A percentile compares a stretch with the other conserved stretches of the same genome.
Evolutionary conservation across 2,113 vertebrate genomes (phyloP).

Genomic region (Dicerorhinus sumatrensis): DNA sequence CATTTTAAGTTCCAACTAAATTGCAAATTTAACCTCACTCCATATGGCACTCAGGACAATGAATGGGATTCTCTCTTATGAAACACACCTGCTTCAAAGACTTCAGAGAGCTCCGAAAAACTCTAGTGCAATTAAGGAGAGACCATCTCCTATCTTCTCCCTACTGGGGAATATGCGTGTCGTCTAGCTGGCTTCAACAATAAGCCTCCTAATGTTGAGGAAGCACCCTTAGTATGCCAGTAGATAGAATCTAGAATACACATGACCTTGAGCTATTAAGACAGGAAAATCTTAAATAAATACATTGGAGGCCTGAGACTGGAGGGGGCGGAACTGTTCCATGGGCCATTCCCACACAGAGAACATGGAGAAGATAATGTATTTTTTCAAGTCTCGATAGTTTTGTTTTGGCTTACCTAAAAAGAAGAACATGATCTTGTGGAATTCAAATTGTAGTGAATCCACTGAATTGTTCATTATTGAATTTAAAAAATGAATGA

Average conservation of each 20-base stretch:
- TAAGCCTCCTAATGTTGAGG: neutral
- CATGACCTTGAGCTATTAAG: neutral
- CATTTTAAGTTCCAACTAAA: conserved; percentile 49
- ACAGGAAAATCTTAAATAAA: conserved; percentile 11
- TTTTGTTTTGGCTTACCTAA: neutral
- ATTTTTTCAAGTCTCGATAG: neutral
- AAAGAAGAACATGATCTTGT: neutral
- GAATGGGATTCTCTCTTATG: neutral
- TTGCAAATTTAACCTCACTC: neutral
- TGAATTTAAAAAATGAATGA: conserved; percentile 15
- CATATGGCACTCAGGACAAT: neutral
- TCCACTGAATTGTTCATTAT: neutral
- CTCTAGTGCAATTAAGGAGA: neutral
- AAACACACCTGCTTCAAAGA: neutral
- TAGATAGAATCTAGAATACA: neutral
- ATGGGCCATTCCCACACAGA: neutral
- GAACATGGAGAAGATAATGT: neutral
- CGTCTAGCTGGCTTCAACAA: neutral
- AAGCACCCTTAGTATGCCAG: neutral
- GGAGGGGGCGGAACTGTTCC: neutral
- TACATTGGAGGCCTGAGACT: neutral
- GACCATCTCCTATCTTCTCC: neutral
- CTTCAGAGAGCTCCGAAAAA: neutral
- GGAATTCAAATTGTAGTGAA: neutral
- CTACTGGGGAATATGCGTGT: neutral